These are phyloP conservation scores for Rhyacophila brunnea DNA, from an alignment of 1,140 invertebrate genomes.

Conservation along the genomic window DNA sequence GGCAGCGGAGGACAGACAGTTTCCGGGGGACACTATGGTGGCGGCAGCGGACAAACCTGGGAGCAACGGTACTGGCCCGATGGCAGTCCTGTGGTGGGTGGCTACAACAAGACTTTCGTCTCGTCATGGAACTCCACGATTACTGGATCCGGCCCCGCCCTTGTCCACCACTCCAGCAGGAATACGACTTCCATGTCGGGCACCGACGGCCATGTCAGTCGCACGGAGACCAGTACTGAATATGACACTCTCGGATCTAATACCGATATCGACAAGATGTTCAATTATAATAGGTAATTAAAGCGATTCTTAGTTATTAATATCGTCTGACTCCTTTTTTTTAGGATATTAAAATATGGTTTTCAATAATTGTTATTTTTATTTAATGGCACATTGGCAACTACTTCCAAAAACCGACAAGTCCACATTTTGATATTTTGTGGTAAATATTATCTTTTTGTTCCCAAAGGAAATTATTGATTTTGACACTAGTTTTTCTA, in stretches of 20 bases:
- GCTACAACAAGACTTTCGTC: slow-evolving; percentile 24
- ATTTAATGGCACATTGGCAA: too few species aligned
- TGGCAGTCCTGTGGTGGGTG: slow-evolving; percentile 2
- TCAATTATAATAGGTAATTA: slow-evolving; percentile 44
- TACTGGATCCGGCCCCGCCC: slow-evolving; percentile 28
- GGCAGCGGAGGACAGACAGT: neutral
- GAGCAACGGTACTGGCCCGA: slow-evolving; percentile 1
- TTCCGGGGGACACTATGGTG: neutral
- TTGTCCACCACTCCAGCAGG: slow-evolving; percentile 32
- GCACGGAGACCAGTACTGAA: slow-evolving; percentile 38
- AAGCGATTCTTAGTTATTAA: too few species aligned
- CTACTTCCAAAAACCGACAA: too few species aligned
- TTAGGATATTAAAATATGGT: too few species aligned
- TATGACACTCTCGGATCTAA: slow-evolving; percentile 37
- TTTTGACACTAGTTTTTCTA: too few species aligned
- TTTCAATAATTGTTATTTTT: too few species aligned
- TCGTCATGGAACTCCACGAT: slow-evolving; percentile 28
- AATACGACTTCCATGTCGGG: slow-evolving; percentile 36
- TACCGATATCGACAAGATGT: slow-evolving; percentile 49
- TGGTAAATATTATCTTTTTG: too few species aligned
- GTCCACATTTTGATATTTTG: too few species aligned
- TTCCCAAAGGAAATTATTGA: too few species aligned
- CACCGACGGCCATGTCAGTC: slow-evolving; percentile 27
- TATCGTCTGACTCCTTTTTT: too few species aligned
- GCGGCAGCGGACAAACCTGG: slow-evolving; percentile 1